Evolutionary conservation across 2,888 invertebrate species (phyloP).

Genomic region (Agonopterix arenella): DNA sequence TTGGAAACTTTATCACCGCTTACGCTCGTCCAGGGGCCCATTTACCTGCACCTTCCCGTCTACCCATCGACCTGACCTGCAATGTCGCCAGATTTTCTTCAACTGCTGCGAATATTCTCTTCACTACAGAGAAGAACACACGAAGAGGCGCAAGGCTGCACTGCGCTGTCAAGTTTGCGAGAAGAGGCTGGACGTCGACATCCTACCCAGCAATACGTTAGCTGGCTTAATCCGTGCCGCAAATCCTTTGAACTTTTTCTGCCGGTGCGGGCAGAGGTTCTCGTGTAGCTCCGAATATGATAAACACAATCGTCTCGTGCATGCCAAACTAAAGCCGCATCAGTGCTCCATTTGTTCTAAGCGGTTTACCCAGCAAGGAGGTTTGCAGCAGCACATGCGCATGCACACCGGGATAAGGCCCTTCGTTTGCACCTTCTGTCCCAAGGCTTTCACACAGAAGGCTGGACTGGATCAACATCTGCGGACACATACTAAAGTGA

Average conservation of each 20-base stretch:
- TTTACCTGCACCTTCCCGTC: slow-evolving; percentile 64
- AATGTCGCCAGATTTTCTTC: slow-evolving; percentile 63
- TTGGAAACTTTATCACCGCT: background rate
- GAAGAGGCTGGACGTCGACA: slow-evolving; percentile 54
- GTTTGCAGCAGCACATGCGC: slow-evolving; percentile 66
- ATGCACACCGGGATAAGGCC: slow-evolving; percentile 66
- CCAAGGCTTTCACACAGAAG: slow-evolving; percentile 67
- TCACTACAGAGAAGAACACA: slow-evolving; percentile 66
- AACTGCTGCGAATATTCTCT: slow-evolving; percentile 69
- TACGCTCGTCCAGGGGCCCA: slow-evolving; percentile 44
- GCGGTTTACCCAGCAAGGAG: slow-evolving; percentile 65
- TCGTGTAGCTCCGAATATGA: slow-evolving; percentile 45
- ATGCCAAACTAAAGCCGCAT: slow-evolving; percentile 60
- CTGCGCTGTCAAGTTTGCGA: slow-evolving; percentile 70
- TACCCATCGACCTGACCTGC: slow-evolving; percentile 46
- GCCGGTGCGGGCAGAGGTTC: slow-evolving; percentile 54
- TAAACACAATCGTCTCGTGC: slow-evolving; percentile 54
- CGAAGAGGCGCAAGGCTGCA: slow-evolving; percentile 63
- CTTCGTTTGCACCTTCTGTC: slow-evolving; percentile 58
- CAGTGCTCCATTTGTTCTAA: slow-evolving; percentile 61
- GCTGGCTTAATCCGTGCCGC: slow-evolving; percentile 26
- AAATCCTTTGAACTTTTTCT: slow-evolving; percentile 37
- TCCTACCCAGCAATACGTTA: slow-evolving; percentile 24
- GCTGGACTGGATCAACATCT: slow-evolving; percentile 68
- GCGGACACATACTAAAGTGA: slow-evolving; percentile 66